Conservation (phyloP, 2,888 invertebrate genomes). For the Nomada fucata region DNA sequence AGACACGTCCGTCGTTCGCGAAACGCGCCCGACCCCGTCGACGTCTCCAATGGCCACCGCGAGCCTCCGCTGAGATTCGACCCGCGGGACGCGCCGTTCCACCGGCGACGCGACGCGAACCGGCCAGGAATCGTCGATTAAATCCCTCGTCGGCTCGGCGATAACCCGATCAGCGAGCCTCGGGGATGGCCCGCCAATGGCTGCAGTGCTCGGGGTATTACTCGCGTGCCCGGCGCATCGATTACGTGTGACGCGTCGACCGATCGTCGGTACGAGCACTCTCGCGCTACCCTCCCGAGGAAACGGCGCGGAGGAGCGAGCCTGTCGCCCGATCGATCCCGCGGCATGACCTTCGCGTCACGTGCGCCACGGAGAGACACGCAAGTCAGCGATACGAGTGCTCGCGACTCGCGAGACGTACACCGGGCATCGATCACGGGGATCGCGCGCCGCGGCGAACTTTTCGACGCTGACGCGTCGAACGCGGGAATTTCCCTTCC, state of each 20-base stretch:
- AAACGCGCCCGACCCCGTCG: too few species aligned
- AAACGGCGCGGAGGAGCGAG: slow-evolving; percentile 14
- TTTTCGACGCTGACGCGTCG: slow-evolving; percentile 31
- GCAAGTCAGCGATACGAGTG: slow-evolving; percentile 53
- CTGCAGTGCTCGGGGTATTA: not conserved
- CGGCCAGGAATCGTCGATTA: not conserved
- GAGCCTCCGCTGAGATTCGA: too few species aligned
- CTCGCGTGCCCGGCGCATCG: slow-evolving; percentile 8
- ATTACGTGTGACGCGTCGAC: slow-evolving; percentile 17
- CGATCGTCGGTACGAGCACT: slow-evolving; percentile 58
- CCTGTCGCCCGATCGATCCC: slow-evolving; percentile 56
- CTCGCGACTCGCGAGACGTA: slow-evolving; percentile 31
- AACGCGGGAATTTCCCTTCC: slow-evolving; percentile 30
- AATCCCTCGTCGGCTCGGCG: too few species aligned
- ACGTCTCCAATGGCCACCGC: too few species aligned
- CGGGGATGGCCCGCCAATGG: not conserved
- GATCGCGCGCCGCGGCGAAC: slow-evolving; percentile 43
- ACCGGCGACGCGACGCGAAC: too few species aligned
- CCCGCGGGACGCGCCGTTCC: not conserved
- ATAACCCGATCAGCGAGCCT: too few species aligned
- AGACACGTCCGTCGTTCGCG: not conserved
- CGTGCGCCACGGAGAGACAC: slow-evolving; percentile 61
- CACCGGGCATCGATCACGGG: slow-evolving; percentile 52
- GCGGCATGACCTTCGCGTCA: slow-evolving; percentile 71
- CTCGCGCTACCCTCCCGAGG: slow-evolving; percentile 25